Percentiles rank a stretch among this genome's conserved stretches.
Conservation (phyloP, 2,113 vertebrate species). For the Thamnophis sirtalis region DNA sequence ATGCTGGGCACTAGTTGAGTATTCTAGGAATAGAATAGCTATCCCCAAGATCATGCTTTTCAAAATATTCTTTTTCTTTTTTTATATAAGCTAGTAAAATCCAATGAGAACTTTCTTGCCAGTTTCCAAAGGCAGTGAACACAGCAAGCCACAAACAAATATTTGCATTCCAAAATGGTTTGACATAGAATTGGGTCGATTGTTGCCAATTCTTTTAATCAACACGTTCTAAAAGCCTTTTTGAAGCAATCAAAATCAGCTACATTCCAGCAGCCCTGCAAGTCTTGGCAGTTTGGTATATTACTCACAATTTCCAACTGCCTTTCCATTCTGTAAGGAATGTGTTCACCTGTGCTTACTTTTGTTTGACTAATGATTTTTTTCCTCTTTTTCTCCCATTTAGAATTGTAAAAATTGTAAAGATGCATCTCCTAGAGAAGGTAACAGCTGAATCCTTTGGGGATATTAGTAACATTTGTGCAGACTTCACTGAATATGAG, state of each 20-base stretch:
- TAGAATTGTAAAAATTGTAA: constrained; percentile 31
- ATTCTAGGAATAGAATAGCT: background rate
- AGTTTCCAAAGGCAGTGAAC: background rate
- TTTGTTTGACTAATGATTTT: constrained; percentile 13
- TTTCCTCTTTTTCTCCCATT: constrained; percentile 8
- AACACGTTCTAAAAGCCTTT: background rate
- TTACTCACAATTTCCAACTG: background rate
- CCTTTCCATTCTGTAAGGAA: background rate
- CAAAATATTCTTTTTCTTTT: background rate
- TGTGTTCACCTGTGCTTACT: constrained; percentile 1
- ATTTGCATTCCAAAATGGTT: background rate
- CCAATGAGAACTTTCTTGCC: background rate
- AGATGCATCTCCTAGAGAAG: constrained; percentile 19
- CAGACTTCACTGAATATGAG: constrained; percentile 43
- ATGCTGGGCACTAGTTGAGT: background rate
- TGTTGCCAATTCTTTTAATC: background rate
- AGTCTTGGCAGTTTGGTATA: background rate
- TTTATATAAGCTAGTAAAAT: too few species aligned
- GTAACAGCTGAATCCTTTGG: constrained; percentile 42
- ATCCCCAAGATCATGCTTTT: background rate
- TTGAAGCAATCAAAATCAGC: background rate
- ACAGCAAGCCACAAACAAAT: background rate
- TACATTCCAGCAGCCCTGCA: background rate
- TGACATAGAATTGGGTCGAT: background rate
- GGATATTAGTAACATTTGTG: constrained; percentile 45